A percentile compares a stretch with the other conserved stretches of the same genome.
phyloP scores from a whole-genome alignment of 2,888 invertebrate species.

The Dasysyrphus tricinctus region DNA sequence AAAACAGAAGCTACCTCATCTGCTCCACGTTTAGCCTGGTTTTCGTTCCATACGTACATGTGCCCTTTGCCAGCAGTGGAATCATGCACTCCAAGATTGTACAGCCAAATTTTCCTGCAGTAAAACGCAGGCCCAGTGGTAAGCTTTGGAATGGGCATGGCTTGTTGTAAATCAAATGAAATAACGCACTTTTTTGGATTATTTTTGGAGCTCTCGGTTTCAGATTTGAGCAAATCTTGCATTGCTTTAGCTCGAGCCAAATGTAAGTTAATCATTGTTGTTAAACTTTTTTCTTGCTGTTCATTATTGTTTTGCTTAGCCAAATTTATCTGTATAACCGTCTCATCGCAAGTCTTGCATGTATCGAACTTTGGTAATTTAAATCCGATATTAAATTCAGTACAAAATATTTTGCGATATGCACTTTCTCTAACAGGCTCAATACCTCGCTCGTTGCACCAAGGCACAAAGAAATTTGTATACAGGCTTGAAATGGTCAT shows the following conservation, averaged over 20 bases:
- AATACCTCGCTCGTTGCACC: conserved; percentile 35
- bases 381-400: conserved; percentile 55
- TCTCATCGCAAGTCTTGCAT: conserved; percentile 53
- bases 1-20: conserved; percentile 44
- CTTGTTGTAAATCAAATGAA: conserved; percentile 43
- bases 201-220: conserved; percentile 16
- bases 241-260: conserved; percentile 42
- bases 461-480: conserved; percentile 28
- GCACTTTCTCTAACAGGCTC: conserved; percentile 38
- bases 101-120: conserved; percentile 46
- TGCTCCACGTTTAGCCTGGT: conserved; percentile 30
- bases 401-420: conserved; percentile 51
- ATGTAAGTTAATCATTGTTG: conserved; percentile 29
- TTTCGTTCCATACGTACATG: conserved; percentile 26
- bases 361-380: conserved; percentile 59
- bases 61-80: conserved; percentile 31
- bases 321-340: conserved; percentile 37
- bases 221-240: conserved; percentile 54
- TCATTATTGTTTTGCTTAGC: conserved; percentile 31
- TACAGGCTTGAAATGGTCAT: conserved; percentile 25
- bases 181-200: conserved; percentile 49
- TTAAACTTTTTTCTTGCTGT: conserved; percentile 24
- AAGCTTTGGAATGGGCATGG: conserved; percentile 4
- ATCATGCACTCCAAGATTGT: conserved; percentile 35
- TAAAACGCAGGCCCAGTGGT: conserved; percentile 39